These are phyloP conservation scores for Apis florea DNA, from an alignment of 1,140 invertebrate species.

Conservation along the genomic window DNA sequence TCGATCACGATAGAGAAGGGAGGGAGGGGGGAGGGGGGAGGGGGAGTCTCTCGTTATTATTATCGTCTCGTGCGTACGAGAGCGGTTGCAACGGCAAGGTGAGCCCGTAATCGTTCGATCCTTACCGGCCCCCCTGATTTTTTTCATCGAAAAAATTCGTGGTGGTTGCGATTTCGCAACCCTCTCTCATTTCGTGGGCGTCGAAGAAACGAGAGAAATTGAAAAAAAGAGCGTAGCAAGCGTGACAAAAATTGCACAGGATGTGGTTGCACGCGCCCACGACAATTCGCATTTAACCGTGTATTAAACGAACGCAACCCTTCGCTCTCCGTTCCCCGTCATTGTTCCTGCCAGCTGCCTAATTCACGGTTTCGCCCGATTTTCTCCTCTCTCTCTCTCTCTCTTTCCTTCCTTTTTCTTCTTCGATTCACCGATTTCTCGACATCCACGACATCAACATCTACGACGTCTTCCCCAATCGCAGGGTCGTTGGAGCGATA, in stretches of 20 bases:
- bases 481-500: too few species aligned
- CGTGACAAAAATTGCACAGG: constrained; percentile 55
- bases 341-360: constrained; percentile 57
- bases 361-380: constrained; percentile 51
- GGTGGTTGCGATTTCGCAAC: constrained; percentile 46
- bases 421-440: neutral
- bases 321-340: neutral
- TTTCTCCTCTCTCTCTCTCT: constrained; percentile 8
- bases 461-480: too few species aligned
- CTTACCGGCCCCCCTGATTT: constrained; percentile 28
- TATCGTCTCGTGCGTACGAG: constrained; percentile 23
- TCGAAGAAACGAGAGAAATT: neutral
- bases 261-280: constrained; percentile 52
- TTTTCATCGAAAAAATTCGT: constrained; percentile 3
- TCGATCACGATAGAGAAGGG: neutral
- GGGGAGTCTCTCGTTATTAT: neutral
- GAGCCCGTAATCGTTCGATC: neutral
- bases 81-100: constrained; percentile 1
- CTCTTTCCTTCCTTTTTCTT: neutral
- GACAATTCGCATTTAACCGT: constrained; percentile 47
- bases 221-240: constrained; percentile 18
- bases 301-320: constrained; percentile 51
- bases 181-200: constrained; percentile 20
- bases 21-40: too few species aligned
- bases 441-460: too few species aligned